Evolutionary conservation across 64 coral and sea anemone genomes (phyloP), one percentile per base, ranked within the genome.

Genomic region (Actinia equina): DNA sequence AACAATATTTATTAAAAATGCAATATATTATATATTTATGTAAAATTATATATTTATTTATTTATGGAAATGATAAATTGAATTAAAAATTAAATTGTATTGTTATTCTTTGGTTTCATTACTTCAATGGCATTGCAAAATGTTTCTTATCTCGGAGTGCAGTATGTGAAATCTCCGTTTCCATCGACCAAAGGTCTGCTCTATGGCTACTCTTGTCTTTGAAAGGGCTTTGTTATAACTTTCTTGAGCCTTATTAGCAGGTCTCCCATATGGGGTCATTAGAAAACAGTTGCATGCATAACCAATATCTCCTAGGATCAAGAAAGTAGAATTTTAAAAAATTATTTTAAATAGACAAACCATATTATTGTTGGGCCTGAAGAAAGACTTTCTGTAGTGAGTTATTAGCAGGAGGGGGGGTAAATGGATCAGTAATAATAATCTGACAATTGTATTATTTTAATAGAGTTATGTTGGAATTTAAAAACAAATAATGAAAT

Each of bases 121-220:
- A 14, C 15, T 57, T 57, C 55, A 57, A 57, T 57, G 55, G 55
- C 15, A 57, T 49, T 49, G 46, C 46, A 49, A 49, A 57, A 57
- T 57, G 55, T 57, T 57, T 59, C 88, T 64, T 12, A 91, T 56
- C 30, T 91, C 83, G 17, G 83, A 86, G 59, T 91, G 89, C 43
- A 91, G 26, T 1, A 91, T 17, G 13, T 91, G 89, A 80, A 91
- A 91, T 20, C 83, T 84, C 52, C 83, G 10, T 80, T 91, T 91
- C 69, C 62, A 91, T 46, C 46, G 0, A 43, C 89, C 89, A 91
- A 91, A 91, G 17, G 83, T 86, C 57, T 91, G 89, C 82, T 91
- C 89, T 79, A 91, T 86, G 27, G 64, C 20, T 30, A 91, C 82
- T 65, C 83, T 85, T 60, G 89, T 91, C 23, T 43, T 58, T 19